These are phyloP conservation scores for Phalacrocorax pelagicus DNA, from an alignment of 2,113 vertebrate genomes.

Conservation along the genomic window DNA sequence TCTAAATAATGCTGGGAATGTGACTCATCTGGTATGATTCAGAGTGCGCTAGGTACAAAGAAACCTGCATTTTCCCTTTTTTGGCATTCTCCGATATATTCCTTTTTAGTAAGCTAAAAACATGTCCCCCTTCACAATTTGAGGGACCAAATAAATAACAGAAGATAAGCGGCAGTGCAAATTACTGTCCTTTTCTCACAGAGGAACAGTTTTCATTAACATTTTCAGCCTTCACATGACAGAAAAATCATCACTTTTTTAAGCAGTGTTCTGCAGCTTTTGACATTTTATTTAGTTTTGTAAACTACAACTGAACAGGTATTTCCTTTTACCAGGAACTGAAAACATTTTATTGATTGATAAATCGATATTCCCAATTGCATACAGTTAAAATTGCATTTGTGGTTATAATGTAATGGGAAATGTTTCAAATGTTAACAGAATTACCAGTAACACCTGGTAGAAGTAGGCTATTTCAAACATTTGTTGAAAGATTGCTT, in stretches of 20 bases:
- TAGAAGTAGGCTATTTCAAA: neutral
- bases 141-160: neutral
- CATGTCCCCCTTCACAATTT: neutral
- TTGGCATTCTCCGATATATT: neutral
- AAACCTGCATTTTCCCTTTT: slow-evolving; percentile 21
- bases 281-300: neutral
- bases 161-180: neutral
- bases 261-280: neutral
- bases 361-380: neutral
- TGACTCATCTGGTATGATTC: slow-evolving; percentile 49
- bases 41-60: neutral
- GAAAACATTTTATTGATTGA: neutral
- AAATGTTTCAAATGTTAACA: neutral
- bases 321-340: neutral
- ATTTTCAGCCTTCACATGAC: neutral
- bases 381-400: neutral
- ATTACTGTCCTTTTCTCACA: neutral
- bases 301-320: neutral
- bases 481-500: neutral
- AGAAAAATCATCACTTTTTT: neutral
- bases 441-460: neutral
- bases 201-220: neutral
- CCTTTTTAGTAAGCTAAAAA: neutral
- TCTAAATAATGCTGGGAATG: slow-evolving; percentile 32
- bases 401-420: neutral